These are phyloP conservation scores for Hoplostethus mediterraneus DNA, from an alignment of 2,797 vertebrate species.

Conservation along the genomic window DNA sequence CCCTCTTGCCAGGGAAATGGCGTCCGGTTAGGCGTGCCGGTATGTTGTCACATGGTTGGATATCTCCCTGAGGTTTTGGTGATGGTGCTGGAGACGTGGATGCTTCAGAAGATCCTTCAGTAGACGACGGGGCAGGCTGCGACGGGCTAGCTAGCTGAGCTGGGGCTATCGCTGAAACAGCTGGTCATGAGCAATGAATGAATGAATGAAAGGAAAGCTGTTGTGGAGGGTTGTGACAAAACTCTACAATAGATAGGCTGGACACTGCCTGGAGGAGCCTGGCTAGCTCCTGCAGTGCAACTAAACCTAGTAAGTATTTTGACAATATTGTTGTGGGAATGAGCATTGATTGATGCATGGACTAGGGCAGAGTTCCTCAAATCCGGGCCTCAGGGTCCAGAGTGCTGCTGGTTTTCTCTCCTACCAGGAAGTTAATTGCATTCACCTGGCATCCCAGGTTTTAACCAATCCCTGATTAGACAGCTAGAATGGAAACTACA, in stretches of 20 bases:
- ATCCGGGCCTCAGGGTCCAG: no score
- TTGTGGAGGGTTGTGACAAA: slow-evolving; percentile 12
- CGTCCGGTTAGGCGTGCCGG: slow-evolving; percentile 73
- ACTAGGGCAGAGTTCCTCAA: no score
- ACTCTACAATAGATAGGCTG: background rate
- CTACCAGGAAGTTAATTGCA: no score
- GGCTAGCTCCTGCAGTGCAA: no score
- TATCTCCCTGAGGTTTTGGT: slow-evolving; percentile 51
- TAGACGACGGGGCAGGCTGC: slow-evolving; percentile 35
- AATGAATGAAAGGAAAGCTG: slow-evolving; percentile 25
- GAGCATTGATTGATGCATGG: no score
- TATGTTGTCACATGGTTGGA: slow-evolving; percentile 29
- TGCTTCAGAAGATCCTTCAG: slow-evolving; percentile 27
- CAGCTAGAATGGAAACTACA: no score
- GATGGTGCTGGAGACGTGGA: slow-evolving; percentile 46
- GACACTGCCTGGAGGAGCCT: no score
- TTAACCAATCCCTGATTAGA: no score
- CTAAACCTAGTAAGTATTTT: no score
- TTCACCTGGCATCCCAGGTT: no score
- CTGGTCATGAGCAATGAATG: slow-evolving; percentile 61
- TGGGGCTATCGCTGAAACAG: slow-evolving; percentile 74
- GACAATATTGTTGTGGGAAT: no score
- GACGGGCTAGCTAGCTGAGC: slow-evolving; percentile 67
- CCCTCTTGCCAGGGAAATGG: slow-evolving; percentile 73
- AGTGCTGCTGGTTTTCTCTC: no score